phyloP scores from a whole-genome alignment of 2,113 vertebrate genomes.

The Psittacula cyanocephala region DNA sequence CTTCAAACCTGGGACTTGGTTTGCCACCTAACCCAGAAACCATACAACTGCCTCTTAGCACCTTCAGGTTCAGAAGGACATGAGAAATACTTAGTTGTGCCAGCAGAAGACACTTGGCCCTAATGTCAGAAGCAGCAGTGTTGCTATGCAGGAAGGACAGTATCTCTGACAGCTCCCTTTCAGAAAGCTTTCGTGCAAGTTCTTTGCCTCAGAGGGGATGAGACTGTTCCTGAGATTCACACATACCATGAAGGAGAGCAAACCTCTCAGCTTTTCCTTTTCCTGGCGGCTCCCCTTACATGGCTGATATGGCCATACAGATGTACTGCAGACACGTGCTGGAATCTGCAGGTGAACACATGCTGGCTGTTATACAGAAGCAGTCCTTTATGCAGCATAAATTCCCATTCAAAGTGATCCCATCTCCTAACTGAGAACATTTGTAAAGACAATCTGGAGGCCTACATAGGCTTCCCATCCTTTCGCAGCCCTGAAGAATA shows the following conservation, averaged over 20 bases:
- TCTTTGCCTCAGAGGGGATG: background rate
- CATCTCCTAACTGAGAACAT: background rate
- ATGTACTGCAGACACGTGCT: fast-evolving
- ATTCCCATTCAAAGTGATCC: background rate
- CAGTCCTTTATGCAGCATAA: fast-evolving
- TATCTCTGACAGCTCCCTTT: background rate
- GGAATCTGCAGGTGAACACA: background rate
- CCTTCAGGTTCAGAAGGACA: background rate
- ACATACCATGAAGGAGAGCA: background rate
- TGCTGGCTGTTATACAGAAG: fast-evolving
- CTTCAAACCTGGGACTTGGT: background rate
- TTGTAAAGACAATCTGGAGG: background rate
- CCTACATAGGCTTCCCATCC: background rate
- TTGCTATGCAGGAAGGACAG: background rate
- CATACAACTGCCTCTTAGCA: fast-evolving
- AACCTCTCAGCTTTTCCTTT: background rate
- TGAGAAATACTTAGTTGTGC: background rate
- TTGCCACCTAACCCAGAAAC: background rate
- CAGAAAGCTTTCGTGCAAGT: background rate
- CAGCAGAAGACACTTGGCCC: background rate
- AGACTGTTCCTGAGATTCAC: background rate
- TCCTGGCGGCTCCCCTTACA: too few relatives aligned
- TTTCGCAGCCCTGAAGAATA: background rate
- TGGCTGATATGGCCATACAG: fast-evolving
- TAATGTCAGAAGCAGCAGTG: background rate